Base-by-base conservation (phyloP, 2,888 invertebrate species). In the Pheosia tremula region DNA sequence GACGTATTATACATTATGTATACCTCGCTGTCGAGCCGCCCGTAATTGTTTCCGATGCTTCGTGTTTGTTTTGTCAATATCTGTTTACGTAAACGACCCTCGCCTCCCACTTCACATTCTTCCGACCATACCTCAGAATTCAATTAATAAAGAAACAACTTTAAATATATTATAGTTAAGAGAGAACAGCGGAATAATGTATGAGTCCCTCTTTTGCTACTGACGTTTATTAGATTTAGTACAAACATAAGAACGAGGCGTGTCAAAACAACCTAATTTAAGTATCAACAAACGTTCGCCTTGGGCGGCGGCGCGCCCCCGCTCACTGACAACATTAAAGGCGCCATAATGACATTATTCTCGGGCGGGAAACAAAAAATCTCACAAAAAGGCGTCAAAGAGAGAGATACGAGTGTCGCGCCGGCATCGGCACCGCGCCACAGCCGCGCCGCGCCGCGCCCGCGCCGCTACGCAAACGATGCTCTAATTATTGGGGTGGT, bases 221-320 rank as follows among this genome's bases (percentile, higher is more conserved):
- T 82, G 91, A 92, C 90, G 84, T 91, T 92, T 91, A 92, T 93
- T 92, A 92, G 90, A 93, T 93, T 92, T 91, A 92, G 87, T 90
- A 88, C 88, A 90, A 92, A 90, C 91, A 91, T 89, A 89, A 90
- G 91, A 91, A 90, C 91, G 86, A 91, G 91, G 89, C 92, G 91
- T 92, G 93, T 93, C 93, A 93, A 91, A 93, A 91, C 91, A 92
- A 90, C 88, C 92, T 91, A 93, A 93, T 93, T 93, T 93, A 93
- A 93, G 93, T 93, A 93, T 93, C 91, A 93, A 93, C 93, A 93
- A 93, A 92, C 91, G 91, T 79, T 92, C 92, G 90, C 91, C 91
- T 85, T 91, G 92, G 93, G 93, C 92, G 93, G 92, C 86, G 81
- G 83, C 80, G 81, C 84, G 87, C 84, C 83, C 82, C 84, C 84